These are phyloP conservation scores for Galemys pyrenaicus DNA, from an alignment of 2,113 vertebrate species.

Conservation along the genomic window DNA sequence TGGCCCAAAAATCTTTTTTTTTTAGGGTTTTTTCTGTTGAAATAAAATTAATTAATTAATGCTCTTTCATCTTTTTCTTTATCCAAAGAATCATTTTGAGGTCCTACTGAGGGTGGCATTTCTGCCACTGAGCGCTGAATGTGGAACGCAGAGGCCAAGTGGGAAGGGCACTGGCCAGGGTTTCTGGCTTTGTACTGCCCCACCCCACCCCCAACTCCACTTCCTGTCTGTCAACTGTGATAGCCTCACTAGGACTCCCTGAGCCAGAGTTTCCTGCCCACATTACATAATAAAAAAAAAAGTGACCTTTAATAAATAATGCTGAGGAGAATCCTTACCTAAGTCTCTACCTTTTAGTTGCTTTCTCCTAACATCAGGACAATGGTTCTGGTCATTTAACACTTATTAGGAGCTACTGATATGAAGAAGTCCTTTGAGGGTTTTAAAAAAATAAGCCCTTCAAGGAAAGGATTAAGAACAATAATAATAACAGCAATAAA, in stretches of 20 bases:
- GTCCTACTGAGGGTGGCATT: not conserved
- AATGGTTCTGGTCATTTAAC: not conserved
- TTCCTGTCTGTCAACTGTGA: not conserved
- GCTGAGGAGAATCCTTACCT: not conserved
- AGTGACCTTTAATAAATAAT: not conserved
- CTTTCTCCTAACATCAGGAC: not conserved
- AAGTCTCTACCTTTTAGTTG: not conserved
- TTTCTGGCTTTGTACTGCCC: not conserved
- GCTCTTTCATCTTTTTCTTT: too few relatives aligned
- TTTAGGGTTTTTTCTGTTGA: too few relatives aligned
- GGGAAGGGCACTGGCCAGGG: not conserved
- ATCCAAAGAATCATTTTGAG: rapidly evolving
- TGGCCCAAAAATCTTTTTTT: too few relatives aligned
- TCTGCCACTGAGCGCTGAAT: not conserved
- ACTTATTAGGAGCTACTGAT: not conserved
- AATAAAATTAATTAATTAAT: too few relatives aligned
- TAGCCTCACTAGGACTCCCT: not conserved
- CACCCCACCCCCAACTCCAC: not conserved
- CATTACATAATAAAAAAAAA: not conserved
- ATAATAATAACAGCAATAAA: too few relatives aligned
- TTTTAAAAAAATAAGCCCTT: not conserved
- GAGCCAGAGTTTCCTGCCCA: slow-evolving; percentile 11
- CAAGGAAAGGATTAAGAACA: too few relatives aligned
- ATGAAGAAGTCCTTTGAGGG: not conserved
- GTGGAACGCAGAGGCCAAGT: not conserved